Base-by-base conservation (phyloP, 2,797 vertebrate genomes). In the Xenentodon cancila region DNA sequence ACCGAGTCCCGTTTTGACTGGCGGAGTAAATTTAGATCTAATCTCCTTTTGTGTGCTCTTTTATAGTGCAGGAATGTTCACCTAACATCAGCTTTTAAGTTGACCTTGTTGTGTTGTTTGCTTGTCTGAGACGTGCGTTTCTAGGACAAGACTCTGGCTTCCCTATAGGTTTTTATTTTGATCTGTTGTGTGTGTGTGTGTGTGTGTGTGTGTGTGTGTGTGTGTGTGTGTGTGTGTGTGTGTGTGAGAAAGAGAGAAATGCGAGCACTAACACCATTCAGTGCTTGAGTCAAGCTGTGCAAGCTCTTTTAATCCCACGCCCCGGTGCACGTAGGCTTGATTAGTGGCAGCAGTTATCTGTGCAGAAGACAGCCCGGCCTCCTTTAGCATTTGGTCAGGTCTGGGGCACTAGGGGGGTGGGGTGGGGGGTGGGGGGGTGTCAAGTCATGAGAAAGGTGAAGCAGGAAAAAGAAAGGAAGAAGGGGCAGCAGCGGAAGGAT, bases 291-390 rank as follows among this genome's bases (percentile, higher is more conserved):
- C 92, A 90, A 93, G 94, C 94, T 92, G 89, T 88, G 92, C 93
- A 86, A 88, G 93, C 94, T 93, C 93, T 86, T 93, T 95, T 97
- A 96, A 97, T 97, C 95, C 94, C 88, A 90, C 94, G 94, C 92
- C 94, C 94, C 94, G 92, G 93, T 94, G 93, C 93, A 94, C 89
- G 91, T 93, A 92, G 92, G 90, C 93, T 95, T 96, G 95, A 97
- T 97, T 96, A 96, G 95, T 94, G 94, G 93, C 94, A 94, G 94
- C 94, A 93, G 94, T 94, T 96, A 95, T 96, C 95, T 95, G 93
- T 90, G 93, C 92, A 93, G 93, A 96, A 95, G 95, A 94, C 93
- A 92, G 89, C 91, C 89, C 89, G 85, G 93, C 92, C 93, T 94
- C 91, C 90, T 87, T 94, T 92, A 93, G 93, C 93, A 89, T 95